phyloP scores from a whole-genome alignment of 1,140 invertebrate genomes.

The Neuroterus valhalla region DNA sequence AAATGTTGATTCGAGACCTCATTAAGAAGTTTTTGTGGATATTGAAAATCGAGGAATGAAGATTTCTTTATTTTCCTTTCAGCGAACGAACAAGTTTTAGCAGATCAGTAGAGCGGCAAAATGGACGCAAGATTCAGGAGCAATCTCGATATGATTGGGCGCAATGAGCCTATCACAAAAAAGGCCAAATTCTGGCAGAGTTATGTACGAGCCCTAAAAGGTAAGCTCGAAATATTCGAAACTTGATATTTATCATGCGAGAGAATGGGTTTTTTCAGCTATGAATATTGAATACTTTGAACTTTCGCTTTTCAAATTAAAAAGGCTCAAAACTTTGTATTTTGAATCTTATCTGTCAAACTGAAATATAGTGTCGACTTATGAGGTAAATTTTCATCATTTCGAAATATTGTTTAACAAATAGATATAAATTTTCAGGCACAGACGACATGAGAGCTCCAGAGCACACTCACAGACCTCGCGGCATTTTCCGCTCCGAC shows the following conservation, averaged over 20 bases:
- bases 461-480: slow-evolving; percentile 82
- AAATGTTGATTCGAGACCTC: too few species aligned
- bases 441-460: slow-evolving; percentile 92
- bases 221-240: slow-evolving; percentile 73
- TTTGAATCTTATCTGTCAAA: too few species aligned
- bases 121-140: slow-evolving; percentile 90
- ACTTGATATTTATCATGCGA: too few species aligned
- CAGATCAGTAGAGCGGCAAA: slow-evolving; percentile 76
- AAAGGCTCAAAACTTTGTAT: too few species aligned
- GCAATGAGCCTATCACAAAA: slow-evolving; percentile 91
- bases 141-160: slow-evolving; percentile 93
- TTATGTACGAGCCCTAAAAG: slow-evolving; percentile 91
- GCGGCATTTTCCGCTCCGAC: slow-evolving; percentile 81
- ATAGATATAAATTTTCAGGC: slow-evolving; percentile 75
- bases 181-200: slow-evolving; percentile 95
- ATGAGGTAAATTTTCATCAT: too few species aligned
- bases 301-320: too few species aligned
- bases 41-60: not conserved
- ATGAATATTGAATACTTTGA: too few species aligned
- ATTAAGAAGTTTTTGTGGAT: too few species aligned
- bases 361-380: too few species aligned
- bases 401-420: not conserved
- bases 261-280: too few species aligned
- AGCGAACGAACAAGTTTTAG: slow-evolving; percentile 81
- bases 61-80: slow-evolving; percentile 55